Evolutionary conservation across 2,113 vertebrate genomes (phyloP).

Genomic region (Ramphastos sulfuratus): DNA sequence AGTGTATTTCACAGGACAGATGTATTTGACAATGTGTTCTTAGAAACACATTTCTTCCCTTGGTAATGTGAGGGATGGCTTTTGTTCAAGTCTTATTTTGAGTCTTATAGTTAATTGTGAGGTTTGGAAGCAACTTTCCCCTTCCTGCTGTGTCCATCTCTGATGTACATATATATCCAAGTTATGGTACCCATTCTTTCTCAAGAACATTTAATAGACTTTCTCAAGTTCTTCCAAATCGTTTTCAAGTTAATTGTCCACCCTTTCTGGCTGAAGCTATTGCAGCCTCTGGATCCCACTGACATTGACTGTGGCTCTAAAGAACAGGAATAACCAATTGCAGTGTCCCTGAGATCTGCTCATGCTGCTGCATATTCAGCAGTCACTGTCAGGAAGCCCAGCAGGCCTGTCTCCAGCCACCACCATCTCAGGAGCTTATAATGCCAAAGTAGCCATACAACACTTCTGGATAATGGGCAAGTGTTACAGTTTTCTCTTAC

Average conservation of each 20-base stretch:
- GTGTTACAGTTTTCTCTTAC: not conserved
- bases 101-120: not conserved
- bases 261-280: not conserved
- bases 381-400: not conserved
- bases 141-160: not conserved
- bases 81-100: not conserved
- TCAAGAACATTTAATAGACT: not conserved
- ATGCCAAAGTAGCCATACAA: not conserved
- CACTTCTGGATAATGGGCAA: not conserved
- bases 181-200: not conserved
- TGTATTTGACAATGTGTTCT: conserved; percentile 3
- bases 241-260: not conserved
- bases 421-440: not conserved
- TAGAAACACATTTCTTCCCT: not conserved
- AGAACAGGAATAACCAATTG: not conserved
- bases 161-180: not conserved
- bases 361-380: fast-evolving
- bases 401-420: not conserved
- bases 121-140: not conserved
- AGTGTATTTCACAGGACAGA: conserved; percentile 29
- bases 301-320: not conserved
- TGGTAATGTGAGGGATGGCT: not conserved
- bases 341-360: not conserved
- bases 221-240: not conserved
- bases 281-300: not conserved